phyloP scores from a whole-genome alignment of 2,888 invertebrate genomes.

The Caenorhabditis sp. region DNA sequence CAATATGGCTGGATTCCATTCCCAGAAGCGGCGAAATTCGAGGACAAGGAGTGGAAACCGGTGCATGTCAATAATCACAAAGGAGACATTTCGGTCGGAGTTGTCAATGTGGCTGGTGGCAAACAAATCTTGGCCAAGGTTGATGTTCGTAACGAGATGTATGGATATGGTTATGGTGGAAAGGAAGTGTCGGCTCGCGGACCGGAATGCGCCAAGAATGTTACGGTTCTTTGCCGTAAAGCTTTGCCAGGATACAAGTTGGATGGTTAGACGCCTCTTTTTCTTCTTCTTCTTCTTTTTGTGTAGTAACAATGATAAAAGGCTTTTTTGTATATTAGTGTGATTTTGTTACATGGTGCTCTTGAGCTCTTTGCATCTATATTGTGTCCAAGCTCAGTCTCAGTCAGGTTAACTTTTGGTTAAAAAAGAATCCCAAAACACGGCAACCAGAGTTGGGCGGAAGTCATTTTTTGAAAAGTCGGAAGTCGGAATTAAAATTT shows the following conservation, averaged over 20 bases:
- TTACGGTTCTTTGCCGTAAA: slow-evolving; percentile 58
- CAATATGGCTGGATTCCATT: slow-evolving; percentile 59
- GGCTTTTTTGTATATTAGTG: background rate
- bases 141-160: slow-evolving; percentile 58
- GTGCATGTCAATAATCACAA: slow-evolving; percentile 58
- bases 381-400: no score
- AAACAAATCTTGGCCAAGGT: slow-evolving; percentile 62
- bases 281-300: background rate
- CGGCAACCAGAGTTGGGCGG: no score
- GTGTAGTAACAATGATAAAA: background rate
- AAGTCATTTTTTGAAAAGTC: no score
- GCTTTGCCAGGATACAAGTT: slow-evolving; percentile 56
- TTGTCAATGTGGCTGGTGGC: slow-evolving; percentile 50
- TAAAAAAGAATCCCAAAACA: no score
- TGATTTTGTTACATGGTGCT: no score
- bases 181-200: slow-evolving; percentile 45
- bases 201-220: slow-evolving; percentile 33
- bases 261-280: slow-evolving; percentile 34
- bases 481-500: no score
- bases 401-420: no score
- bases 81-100: slow-evolving; percentile 60
- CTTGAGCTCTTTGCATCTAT: no score
- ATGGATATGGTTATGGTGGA: slow-evolving; percentile 50
- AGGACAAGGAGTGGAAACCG: slow-evolving; percentile 56
- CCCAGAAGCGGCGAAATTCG: slow-evolving; percentile 52